phyloP scores from a whole-genome alignment of 1,140 invertebrate genomes.

The Reticulitermes speratus region DNA sequence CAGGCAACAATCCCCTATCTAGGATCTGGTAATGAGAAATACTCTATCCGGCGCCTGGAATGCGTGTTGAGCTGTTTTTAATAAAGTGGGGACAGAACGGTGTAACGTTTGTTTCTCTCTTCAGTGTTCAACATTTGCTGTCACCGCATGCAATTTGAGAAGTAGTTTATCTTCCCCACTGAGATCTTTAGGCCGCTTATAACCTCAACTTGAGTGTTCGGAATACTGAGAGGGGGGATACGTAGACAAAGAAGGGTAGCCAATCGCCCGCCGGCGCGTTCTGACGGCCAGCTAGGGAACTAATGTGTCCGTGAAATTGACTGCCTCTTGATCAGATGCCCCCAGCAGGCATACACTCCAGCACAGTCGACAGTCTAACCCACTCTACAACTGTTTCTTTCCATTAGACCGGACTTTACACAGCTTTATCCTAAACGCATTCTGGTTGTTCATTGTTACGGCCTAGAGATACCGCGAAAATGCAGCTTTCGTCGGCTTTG shows the following conservation, averaged over 20 bases:
- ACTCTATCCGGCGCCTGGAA: too few species aligned
- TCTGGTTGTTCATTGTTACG: neutral
- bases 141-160: neutral
- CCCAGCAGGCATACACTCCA: neutral
- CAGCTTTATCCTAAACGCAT: neutral
- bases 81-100: too few species aligned
- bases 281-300: neutral
- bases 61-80: too few species aligned
- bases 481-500: too few species aligned
- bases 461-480: too few species aligned
- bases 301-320: slow-evolving; percentile 7
- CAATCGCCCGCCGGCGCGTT: neutral
- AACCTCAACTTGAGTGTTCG: neutral
- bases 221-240: neutral
- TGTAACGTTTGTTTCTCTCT: too few species aligned
- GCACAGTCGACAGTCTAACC: neutral
- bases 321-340: neutral
- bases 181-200: neutral
- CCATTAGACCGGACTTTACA: neutral
- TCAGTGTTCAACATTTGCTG: too few species aligned
- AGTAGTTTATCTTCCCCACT: neutral
- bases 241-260: neutral
- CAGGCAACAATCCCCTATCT: too few species aligned
- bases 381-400: neutral
- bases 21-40: too few species aligned